Conservation (phyloP, 2,113 vertebrate species). For the Candoia aspera region DNA sequence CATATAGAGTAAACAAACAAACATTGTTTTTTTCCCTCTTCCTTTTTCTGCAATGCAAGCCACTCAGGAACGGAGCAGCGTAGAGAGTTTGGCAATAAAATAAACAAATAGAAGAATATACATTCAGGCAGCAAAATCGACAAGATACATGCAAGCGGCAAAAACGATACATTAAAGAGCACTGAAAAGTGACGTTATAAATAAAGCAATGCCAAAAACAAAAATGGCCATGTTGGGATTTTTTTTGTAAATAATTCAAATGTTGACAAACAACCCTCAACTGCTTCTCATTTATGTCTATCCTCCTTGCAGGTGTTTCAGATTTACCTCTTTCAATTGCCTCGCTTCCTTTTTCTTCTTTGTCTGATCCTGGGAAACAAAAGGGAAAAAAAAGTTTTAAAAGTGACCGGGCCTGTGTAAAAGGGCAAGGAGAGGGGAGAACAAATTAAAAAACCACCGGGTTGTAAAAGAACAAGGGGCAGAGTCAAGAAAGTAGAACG, state of each 20-base stretch:
- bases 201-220: background rate
- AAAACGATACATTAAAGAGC: background rate
- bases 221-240: background rate
- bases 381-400: background rate
- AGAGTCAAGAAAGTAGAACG: background rate
- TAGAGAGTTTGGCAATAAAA: background rate
- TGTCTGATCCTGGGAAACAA: slow-evolving; percentile 72
- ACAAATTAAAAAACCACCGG: background rate
- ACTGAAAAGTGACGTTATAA: background rate
- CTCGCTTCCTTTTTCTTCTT: slow-evolving; percentile 61
- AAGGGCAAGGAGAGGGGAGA: background rate
- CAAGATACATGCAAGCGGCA: background rate
- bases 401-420: rapidly evolving
- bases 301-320: background rate
- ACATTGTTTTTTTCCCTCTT: background rate
- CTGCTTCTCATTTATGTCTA: background rate
- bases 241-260: background rate
- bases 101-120: background rate
- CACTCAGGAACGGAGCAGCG: background rate
- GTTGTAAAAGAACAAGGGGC: background rate
- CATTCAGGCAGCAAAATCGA: background rate
- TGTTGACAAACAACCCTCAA: background rate
- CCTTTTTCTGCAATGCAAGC: background rate
- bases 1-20: background rate
- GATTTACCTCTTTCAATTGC: slow-evolving; percentile 79